Conservation (phyloP, 2,113 vertebrate genomes). For the Erinaceus europaeus region DNA sequence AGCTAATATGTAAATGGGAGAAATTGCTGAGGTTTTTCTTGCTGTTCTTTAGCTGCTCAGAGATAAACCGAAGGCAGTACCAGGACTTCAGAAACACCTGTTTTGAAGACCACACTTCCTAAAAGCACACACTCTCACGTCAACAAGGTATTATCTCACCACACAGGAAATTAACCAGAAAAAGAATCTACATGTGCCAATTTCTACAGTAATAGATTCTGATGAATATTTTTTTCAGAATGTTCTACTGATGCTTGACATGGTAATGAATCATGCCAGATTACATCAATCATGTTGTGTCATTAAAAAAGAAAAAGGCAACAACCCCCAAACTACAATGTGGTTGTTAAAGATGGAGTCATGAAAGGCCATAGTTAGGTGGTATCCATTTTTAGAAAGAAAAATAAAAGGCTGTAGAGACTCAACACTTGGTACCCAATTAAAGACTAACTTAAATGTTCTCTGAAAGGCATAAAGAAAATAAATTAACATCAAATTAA, state of each 20-base stretch:
- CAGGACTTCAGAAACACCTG: constrained; percentile 30
- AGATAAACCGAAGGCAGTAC: not conserved
- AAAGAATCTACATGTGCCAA: constrained; percentile 38
- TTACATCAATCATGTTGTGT: constrained; percentile 58
- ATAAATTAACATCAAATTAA: not conserved
- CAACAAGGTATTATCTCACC: constrained; percentile 59
- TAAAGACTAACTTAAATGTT: not conserved
- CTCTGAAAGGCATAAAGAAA: not conserved
- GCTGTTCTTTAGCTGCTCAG: not conserved
- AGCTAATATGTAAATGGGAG: not conserved
- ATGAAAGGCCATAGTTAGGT: not conserved
- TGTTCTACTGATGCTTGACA: constrained; percentile 44
- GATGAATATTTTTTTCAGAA: constrained; percentile 65
- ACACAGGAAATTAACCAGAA: constrained; percentile 35
- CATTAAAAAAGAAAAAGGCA: constrained; percentile 3
- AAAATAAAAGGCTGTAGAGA: constrained; percentile 13
- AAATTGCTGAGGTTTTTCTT: not conserved
- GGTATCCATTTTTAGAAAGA: constrained; percentile 33
- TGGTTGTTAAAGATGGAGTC: constrained; percentile 25
- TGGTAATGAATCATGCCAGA: constrained; percentile 6
- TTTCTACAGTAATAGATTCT: constrained; percentile 65
- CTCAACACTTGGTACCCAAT: constrained; percentile 15
- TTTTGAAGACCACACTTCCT: constrained; percentile 56
- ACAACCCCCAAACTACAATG: constrained; percentile 9
- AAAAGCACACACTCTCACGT: constrained; percentile 18